These are phyloP conservation scores for Pyralis farinalis DNA, from an alignment of 2,888 invertebrate species.

Conservation along the genomic window DNA sequence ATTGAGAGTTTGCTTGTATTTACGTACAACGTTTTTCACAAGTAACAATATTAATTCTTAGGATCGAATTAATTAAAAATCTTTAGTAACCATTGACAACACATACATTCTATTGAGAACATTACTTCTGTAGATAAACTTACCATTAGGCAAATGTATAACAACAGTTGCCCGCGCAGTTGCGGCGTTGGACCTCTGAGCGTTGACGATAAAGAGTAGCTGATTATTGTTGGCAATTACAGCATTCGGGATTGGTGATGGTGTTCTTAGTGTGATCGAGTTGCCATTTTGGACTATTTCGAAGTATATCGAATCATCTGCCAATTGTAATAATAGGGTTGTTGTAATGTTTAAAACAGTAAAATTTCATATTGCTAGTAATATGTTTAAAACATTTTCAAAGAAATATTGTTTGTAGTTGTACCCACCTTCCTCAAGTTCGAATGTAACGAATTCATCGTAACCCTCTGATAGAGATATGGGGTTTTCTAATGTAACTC, in stretches of 20 bases:
- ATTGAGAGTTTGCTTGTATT: no score
- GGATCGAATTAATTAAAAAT: no score
- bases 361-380: no score
- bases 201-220: constrained; percentile 32
- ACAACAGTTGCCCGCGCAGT: constrained; percentile 31
- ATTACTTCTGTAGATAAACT: no score
- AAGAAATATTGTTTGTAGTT: no score
- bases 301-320: constrained; percentile 29
- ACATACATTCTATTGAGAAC: no score
- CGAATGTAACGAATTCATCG: constrained; percentile 28
- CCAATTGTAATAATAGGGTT: constrained; percentile 7
- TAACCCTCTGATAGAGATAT: constrained; percentile 27
- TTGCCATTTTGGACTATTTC: constrained; percentile 16
- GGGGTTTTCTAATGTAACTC: constrained; percentile 23
- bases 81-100: no score
- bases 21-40: no score
- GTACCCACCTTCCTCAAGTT: constrained; percentile 30
- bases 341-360: no score
- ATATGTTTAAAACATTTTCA: no score
- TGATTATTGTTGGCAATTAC: constrained; percentile 28
- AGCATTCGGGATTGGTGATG: constrained; percentile 21
- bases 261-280: constrained; percentile 16
- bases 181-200: constrained; percentile 24
- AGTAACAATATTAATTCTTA: no score
- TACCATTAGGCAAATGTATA: constrained; percentile 39